These are phyloP conservation scores for Garrulus glandarius DNA, from an alignment of 2,797 vertebrate species.

Conservation along the genomic window DNA sequence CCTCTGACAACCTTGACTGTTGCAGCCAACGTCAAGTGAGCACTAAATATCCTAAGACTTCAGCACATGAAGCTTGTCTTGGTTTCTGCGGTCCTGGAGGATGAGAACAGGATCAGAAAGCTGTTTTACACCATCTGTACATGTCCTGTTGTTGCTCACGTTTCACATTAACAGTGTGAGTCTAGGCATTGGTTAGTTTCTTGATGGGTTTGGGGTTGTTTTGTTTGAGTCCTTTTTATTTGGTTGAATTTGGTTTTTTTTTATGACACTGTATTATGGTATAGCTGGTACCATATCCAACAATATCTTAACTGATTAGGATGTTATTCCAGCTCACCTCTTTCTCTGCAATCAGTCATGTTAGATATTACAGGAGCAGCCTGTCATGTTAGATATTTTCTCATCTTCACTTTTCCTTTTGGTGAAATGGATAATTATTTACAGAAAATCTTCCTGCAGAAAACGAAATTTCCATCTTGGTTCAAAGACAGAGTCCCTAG, in stretches of 20 bases:
- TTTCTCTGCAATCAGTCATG: neutral
- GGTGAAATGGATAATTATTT: neutral
- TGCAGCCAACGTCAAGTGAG: constrained; percentile 47
- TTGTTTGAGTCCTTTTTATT: neutral
- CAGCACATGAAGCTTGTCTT: neutral
- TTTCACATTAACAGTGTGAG: neutral
- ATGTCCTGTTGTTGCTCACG: neutral
- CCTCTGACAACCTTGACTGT: constrained; percentile 45
- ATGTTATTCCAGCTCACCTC: neutral
- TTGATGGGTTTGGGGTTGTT: neutral
- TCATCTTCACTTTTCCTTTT: neutral
- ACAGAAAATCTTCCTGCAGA: neutral
- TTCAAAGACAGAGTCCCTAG: neutral
- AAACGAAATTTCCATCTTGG: neutral
- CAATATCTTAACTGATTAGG: neutral
- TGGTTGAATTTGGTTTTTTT: neutral
- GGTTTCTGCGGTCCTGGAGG: neutral
- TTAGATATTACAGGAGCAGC: neutral
- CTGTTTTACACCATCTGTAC: neutral
- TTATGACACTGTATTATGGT: neutral
- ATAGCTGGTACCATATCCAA: neutral
- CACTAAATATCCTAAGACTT: neutral
- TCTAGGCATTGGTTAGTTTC: neutral
- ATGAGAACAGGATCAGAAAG: neutral
- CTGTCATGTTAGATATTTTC: neutral